Conservation (phyloP, 2,113 vertebrate species). For the Marmota monax region DNA sequence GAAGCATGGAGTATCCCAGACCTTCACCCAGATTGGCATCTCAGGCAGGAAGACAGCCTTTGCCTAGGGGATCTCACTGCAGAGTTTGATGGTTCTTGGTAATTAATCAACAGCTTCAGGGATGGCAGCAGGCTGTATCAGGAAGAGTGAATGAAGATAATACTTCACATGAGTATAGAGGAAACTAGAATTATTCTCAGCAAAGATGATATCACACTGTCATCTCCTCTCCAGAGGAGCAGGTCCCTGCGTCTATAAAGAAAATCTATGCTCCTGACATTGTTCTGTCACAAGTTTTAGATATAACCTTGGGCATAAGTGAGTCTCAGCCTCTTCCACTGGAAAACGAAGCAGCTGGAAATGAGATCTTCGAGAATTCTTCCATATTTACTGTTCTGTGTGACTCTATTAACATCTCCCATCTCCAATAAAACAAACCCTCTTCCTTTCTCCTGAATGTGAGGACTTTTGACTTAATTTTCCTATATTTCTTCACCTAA, state of each 20-base stretch:
- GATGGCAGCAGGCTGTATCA: constrained; percentile 79
- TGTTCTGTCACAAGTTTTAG: not conserved
- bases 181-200: not conserved
- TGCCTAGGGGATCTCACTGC: constrained; percentile 65
- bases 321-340: not conserved
- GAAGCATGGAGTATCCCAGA: constrained; percentile 71
- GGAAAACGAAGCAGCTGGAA: not conserved
- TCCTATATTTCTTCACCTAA: not conserved
- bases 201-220: not conserved
- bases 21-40: constrained; percentile 84
- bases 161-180: not conserved
- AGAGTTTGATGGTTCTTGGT: constrained; percentile 78
- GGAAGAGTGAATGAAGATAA: constrained; percentile 55
- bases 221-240: not conserved
- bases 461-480: not conserved
- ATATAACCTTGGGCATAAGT: not conserved
- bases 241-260: not conserved
- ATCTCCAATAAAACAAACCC: not conserved
- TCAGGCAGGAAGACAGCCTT: constrained; percentile 64
- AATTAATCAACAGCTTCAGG: constrained; percentile 85
- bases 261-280: not conserved
- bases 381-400: not conserved
- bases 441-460: not conserved
- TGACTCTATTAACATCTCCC: not conserved
- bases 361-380: not conserved